phyloP scores from a whole-genome alignment of 2,888 invertebrate genomes.

The Drosophila incognita region DNA sequence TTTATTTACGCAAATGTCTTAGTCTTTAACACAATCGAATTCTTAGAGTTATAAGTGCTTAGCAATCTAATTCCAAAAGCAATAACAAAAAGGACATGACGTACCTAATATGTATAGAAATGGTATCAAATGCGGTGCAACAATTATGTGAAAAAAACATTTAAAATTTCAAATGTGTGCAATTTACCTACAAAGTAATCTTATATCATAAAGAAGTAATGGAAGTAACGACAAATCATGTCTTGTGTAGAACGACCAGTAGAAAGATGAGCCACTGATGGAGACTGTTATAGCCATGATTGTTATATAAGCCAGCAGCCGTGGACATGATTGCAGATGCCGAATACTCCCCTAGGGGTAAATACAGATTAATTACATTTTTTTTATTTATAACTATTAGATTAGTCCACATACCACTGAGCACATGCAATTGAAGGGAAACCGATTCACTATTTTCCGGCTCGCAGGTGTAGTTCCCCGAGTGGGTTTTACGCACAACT shows the following conservation, averaged over 20 bases:
- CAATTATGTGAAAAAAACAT: conserved; percentile 33
- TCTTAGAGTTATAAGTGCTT: conserved; percentile 65
- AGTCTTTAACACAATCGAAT: conserved; percentile 52
- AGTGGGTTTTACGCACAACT: conserved; percentile 83
- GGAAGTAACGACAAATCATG: conserved; percentile 44
- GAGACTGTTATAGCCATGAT: conserved; percentile 58
- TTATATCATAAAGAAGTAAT: conserved; percentile 37
- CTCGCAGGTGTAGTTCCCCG: conserved; percentile 95
- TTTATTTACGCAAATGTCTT: conserved; percentile 66
- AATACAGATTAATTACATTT: background rate
- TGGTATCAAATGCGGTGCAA: conserved; percentile 54
- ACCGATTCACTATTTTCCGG: conserved; percentile 96
- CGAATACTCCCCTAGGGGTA: conserved; percentile 83
- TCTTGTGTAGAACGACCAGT: conserved; percentile 64
- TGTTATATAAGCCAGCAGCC: conserved; percentile 55
- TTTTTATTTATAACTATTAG: background rate
- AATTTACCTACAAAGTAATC: conserved; percentile 58
- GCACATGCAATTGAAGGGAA: conserved; percentile 94
- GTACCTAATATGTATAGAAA: conserved; percentile 41
- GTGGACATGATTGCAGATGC: conserved; percentile 85
- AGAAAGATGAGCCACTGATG: conserved; percentile 67
- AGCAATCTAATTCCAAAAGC: conserved; percentile 46
- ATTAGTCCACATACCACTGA: conserved; percentile 89
- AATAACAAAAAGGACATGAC: conserved; percentile 31
- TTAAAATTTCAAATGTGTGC: conserved; percentile 27